Evolutionary conservation across 2,888 invertebrate genomes (phyloP), one percentile per base, ranked within the genome.

Genomic region (Ophion costatus): DNA sequence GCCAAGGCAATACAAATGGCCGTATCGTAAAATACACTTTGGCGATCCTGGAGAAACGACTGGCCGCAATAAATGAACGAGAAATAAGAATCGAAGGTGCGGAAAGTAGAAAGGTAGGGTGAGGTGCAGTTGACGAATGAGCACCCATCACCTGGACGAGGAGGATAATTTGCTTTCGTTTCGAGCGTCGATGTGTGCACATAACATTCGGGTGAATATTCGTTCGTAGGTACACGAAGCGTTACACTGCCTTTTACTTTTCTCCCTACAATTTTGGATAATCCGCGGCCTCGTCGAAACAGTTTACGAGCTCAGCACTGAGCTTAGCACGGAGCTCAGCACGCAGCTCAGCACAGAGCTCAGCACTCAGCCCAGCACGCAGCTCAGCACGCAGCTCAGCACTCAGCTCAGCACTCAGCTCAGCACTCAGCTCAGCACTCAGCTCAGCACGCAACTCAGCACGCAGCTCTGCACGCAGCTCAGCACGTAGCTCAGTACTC

Each of bases 261-360:
- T 38, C 61, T 57, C 7, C 69, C 38, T 80, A 86, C 87, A 87
- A 89, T 88, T 89, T 90, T 87, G 88, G 89, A 90, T 89, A 88
- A 88, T 88, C 88, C 89, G 67, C 57, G 76, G 80, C 73, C 88
- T 90, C 89, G 14, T 51, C 51, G 17, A 14, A 51, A 17, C 17
- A 51, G 51, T 51, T 51, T 51, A 51, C 51, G 51, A 51, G 51
- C 17, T 51, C 51, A 51, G 11, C n/a, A 64, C 59, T 22, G 3
- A 4, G 29, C 29, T 29, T 4, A 29, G 29, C 29, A 29, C 29
- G 2, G 3, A 51, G 51, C 11, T 51, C 51, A 51, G 11, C n/a
- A 64, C 59, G 10, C 17, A 5, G 29, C 29, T 11, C 6, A 11
- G 67, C 6, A n/a, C n/a, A n/a, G n/a, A n/a, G n/a, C n/a, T n/a